A percentile compares a stretch with the other conserved stretches of the same genome.
These are phyloP conservation scores for Tricholaema leucomelas DNA, from an alignment of 2,113 vertebrate species.

Conservation along the genomic window DNA sequence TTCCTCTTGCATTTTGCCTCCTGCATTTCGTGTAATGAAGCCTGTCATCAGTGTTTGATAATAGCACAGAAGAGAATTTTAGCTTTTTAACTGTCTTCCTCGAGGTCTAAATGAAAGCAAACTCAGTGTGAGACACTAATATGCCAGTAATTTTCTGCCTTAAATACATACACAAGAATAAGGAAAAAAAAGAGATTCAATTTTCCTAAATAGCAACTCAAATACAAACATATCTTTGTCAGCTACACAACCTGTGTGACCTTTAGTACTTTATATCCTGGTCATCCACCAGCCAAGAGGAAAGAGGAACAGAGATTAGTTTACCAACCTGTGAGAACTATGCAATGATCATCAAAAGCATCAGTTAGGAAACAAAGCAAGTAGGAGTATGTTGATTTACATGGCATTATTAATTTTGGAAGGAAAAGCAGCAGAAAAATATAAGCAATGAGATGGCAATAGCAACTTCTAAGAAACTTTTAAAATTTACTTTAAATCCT, in stretches of 20 bases:
- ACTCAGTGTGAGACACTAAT: neutral
- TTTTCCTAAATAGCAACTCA: neutral
- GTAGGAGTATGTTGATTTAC: neutral
- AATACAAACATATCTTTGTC: neutral
- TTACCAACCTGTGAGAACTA: neutral
- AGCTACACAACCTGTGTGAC: neutral
- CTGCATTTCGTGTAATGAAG: neutral
- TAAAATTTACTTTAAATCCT: neutral
- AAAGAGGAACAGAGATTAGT: neutral
- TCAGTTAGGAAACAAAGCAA: neutral
- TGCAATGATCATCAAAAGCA: neutral
- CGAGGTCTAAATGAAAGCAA: neutral
- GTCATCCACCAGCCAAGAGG: neutral
- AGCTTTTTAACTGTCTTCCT: neutral
- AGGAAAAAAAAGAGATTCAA: neutral
- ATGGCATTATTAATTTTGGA: neutral
- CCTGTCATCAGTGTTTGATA: neutral
- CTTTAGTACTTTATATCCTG: neutral
- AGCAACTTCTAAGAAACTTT: neutral
- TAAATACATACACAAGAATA: neutral
- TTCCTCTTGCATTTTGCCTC: neutral
- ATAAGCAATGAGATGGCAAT: neutral
- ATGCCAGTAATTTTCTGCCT: neutral
- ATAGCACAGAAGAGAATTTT: neutral
- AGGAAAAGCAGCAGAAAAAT: neutral